Evolutionary conservation across 2,888 invertebrate species (phyloP), one percentile per base, ranked within the genome.

Genomic region (Cerastis leucographa): DNA sequence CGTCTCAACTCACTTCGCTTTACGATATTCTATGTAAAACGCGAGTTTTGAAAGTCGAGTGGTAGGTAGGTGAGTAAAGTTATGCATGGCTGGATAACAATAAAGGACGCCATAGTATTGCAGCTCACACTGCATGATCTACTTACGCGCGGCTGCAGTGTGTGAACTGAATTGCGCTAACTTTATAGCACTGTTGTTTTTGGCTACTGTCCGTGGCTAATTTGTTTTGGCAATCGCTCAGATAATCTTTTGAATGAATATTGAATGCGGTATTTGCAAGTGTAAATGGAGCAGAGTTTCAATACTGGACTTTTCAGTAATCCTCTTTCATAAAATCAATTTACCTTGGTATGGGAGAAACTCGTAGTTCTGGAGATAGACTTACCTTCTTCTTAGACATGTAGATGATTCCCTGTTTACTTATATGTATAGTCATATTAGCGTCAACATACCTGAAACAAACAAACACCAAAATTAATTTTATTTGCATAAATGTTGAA

Each of bases 221-320:
- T 81, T 85, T 69, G 77, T 81, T 66, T 82, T 85, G 71, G 65
- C 73, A 75, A 74, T 85, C 71, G 65, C 56, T 76, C 68, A 51
- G 71, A 74, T 74, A 69, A 77, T 69, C 65, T 76, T 40, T 44
- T 44, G 80, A 68, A 74, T 70, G 42, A 64, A 73, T 67, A 70
- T 70, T 72, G 54, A 51, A 83, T 40, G 44, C n/a, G 46, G 25
- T 77, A 67, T 59, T 67, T 76, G 49, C 46, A 66, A 66, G 44
- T 65, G 44, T 35, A 59, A 65, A 74, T 69, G 44, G 35, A 29
- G 11, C 75, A 44, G 12, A 56, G n/a, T 68, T 81, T 51, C 7
- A 40, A 67, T 64, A 46, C 0, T 25, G 19, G n/a, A 22, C 1
- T 62, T 62, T 40, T 25, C 6, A 25, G 56, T 62, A 67, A 42